Conservation (phyloP, 2,888 invertebrate species). For the Nysson spinosus region DNA sequence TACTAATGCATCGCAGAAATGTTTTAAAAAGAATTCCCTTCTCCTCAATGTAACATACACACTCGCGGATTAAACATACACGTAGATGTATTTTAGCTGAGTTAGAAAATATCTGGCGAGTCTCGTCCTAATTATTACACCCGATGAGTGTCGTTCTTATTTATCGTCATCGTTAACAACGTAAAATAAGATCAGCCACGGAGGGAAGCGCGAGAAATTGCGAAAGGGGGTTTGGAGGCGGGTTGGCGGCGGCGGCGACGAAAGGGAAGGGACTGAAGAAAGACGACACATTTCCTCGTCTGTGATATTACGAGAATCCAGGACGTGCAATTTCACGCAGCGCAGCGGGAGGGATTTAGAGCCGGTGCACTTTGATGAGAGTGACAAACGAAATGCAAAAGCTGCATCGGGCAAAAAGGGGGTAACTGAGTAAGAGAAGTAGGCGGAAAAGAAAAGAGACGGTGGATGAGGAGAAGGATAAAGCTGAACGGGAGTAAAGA, state of each 20-base stretch:
- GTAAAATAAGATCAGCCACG: no score
- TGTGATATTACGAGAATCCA: slow-evolving; percentile 29
- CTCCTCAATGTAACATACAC: no score
- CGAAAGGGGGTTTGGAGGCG: no score
- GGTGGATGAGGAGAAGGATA: not conserved
- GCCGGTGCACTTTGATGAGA: slow-evolving; percentile 33
- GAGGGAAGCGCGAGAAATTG: not conserved
- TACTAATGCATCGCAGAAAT: no score
- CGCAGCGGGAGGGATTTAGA: slow-evolving; percentile 12
- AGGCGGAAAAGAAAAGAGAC: not conserved
- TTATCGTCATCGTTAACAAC: no score
- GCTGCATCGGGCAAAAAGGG: slow-evolving; percentile 6
- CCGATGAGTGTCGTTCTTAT: no score
- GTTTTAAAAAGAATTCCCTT: no score
- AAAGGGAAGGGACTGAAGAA: not conserved
- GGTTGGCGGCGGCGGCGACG: no score
- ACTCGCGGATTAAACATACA: no score
- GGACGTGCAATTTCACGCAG: slow-evolving; percentile 35
- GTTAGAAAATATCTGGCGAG: no score
- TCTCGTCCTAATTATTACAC: no score
- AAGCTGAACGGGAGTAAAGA: slow-evolving; percentile 5
- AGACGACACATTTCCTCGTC: slow-evolving; percentile 12
- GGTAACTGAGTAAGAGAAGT: slow-evolving; percentile 14
- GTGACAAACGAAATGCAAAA: slow-evolving; percentile 43
- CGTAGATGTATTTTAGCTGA: no score